phyloP scores from a whole-genome alignment of 2,797 vertebrate species.

The Scarus forsteni region DNA sequence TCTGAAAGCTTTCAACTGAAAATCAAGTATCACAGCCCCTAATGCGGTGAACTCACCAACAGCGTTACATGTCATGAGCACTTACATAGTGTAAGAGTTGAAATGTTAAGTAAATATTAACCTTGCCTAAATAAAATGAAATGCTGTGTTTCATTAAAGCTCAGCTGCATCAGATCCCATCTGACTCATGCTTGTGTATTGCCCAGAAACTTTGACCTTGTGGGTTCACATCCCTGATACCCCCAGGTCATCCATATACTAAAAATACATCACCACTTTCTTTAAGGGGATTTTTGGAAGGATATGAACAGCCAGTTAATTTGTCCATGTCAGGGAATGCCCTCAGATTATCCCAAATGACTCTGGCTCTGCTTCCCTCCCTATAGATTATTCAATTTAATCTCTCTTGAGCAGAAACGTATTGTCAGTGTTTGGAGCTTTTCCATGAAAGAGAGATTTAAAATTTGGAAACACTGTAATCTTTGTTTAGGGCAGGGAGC shows the following conservation, averaged over 20 bases:
- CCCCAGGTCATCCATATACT: slow-evolving; percentile 35
- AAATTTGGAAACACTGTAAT: slow-evolving; percentile 40
- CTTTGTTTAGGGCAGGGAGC: slow-evolving; percentile 22
- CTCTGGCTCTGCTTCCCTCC: slow-evolving; percentile 6
- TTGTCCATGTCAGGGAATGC: slow-evolving; percentile 24
- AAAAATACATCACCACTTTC: slow-evolving; percentile 52
- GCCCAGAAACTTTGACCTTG: slow-evolving; percentile 60
- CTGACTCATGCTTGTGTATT: slow-evolving; percentile 45
- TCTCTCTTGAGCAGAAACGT: slow-evolving; percentile 37
- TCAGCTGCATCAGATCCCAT: slow-evolving; percentile 39
- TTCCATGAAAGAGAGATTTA: slow-evolving; percentile 33
- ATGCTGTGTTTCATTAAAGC: slow-evolving; percentile 49
- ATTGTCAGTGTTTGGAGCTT: slow-evolving; percentile 27
- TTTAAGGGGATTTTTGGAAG: slow-evolving; percentile 34
- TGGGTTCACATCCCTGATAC: slow-evolving; percentile 51
- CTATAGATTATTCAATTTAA: slow-evolving; percentile 37
- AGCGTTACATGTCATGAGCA: no score
- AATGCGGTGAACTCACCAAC: no score
- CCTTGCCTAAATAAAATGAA: slow-evolving; percentile 36
- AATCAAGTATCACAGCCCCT: no score
- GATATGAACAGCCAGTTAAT: slow-evolving; percentile 37
- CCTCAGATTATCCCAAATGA: slow-evolving; percentile 47
- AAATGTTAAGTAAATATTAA: slow-evolving; percentile 18
- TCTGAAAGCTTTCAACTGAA: no score
- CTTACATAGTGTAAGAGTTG: neutral